These are phyloP conservation scores for Parazoanthus darwini DNA, from an alignment of 92 coral and sea anemone genomes.

Conservation along the genomic window DNA sequence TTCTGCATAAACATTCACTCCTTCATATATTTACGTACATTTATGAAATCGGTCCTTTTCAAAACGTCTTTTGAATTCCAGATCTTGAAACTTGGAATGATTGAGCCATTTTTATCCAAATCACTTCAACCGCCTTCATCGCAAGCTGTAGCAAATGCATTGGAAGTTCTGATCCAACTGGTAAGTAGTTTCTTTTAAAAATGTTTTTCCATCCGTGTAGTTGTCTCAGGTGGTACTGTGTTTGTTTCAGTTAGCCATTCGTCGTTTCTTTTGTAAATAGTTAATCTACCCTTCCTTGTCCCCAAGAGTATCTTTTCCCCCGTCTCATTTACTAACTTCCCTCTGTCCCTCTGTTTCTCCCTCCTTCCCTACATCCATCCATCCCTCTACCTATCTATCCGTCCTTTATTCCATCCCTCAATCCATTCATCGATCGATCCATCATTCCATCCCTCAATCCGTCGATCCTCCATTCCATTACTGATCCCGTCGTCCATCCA, in stretches of 20 bases:
- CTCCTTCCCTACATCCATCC: too few relatives aligned
- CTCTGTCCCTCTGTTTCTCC: neutral
- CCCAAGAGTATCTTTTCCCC: neutral
- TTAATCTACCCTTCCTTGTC: neutral
- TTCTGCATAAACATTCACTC: neutral
- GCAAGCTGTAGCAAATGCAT: slow-evolving; percentile 81
- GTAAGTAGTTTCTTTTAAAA: slow-evolving; percentile 45
- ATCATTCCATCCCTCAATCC: too few relatives aligned
- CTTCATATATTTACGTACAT: too few relatives aligned
- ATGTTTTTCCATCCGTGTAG: neutral
- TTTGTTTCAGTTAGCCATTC: too few relatives aligned
- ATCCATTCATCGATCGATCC: too few relatives aligned
- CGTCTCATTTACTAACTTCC: neutral
- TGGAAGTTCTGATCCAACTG: slow-evolving; percentile 78
- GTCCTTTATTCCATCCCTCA: too few relatives aligned
- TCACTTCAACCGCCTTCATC: slow-evolving; percentile 88
- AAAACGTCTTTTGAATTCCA: slow-evolving; percentile 4
- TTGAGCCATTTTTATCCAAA: slow-evolving; percentile 74
- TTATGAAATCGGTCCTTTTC: neutral
- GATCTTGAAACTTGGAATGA: slow-evolving; percentile 89
- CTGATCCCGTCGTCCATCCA: too few relatives aligned
- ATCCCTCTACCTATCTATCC: too few relatives aligned
- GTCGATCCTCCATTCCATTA: neutral
- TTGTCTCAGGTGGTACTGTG: neutral
- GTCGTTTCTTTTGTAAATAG: too few relatives aligned